phyloP scores from a whole-genome alignment of 2,113 vertebrate genomes.

The Planiliza haematocheilus region DNA sequence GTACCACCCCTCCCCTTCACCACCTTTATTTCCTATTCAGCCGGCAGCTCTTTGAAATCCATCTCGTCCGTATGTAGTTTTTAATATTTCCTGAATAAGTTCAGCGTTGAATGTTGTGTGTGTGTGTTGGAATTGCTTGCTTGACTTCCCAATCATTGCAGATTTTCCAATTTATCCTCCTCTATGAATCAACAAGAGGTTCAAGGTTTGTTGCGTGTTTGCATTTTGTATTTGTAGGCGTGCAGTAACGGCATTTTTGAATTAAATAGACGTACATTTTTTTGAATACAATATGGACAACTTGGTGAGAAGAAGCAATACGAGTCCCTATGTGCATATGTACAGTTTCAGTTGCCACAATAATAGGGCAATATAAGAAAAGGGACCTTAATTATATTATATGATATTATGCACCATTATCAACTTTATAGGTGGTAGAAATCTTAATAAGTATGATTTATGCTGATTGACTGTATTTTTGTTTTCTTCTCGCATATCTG shows the following conservation, averaged over 20 bases:
- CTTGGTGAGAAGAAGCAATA: too few relatives aligned
- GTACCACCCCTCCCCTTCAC: conserved; percentile 3
- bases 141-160: background rate
- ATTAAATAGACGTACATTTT: too few relatives aligned
- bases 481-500: background rate
- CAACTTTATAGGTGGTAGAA: too few relatives aligned
- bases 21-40: conserved; percentile 44
- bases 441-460: too few relatives aligned
- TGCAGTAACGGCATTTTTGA: background rate
- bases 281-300: too few relatives aligned
- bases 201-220: background rate
- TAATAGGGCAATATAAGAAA: too few relatives aligned
- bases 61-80: conserved; percentile 15
- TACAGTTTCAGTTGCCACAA: too few relatives aligned
- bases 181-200: background rate
- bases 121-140: background rate
- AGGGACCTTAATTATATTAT: too few relatives aligned
- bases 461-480: background rate
- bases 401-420: background rate
- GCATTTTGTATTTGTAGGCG: background rate
- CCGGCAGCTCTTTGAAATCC: conserved; percentile 34
- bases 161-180: background rate
- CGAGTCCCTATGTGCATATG: too few relatives aligned
- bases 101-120: conserved; percentile 2
- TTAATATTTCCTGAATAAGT: conserved; percentile 28